Conservation (phyloP, 37 sponge, comb jelly and placozoan species). For the Haliclona indistincta region DNA sequence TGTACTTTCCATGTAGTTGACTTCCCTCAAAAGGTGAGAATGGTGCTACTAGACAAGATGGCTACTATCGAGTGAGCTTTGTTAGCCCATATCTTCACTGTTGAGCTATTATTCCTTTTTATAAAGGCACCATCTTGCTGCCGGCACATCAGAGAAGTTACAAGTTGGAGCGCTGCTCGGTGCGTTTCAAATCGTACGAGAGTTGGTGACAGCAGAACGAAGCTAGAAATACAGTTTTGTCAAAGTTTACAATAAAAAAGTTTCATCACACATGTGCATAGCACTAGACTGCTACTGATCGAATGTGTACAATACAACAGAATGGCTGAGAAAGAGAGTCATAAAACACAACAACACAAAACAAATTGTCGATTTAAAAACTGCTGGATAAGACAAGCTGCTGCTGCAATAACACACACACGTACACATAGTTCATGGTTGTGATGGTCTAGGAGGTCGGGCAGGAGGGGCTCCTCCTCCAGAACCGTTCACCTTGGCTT, state of each 20-base stretch:
- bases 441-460: not conserved
- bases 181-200: slow-evolving; percentile 89
- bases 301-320: not conserved
- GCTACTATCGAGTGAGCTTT: slow-evolving; percentile 83
- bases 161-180: slow-evolving; percentile 90
- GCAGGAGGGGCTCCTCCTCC: too few species aligned
- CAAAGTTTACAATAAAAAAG: not conserved
- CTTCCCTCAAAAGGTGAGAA: slow-evolving; percentile 79
- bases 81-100: not conserved
- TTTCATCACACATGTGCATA: slow-evolving; percentile 1
- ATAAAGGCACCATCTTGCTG: not conserved
- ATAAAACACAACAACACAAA: not conserved
- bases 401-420: not conserved
- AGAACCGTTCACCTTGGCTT: not conserved
- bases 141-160: slow-evolving; percentile 89
- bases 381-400: not conserved
- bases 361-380: too few species aligned
- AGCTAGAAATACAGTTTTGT: not conserved
- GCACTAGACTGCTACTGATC: too few species aligned
- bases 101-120: not conserved
- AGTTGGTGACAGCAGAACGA: slow-evolving; percentile 48
- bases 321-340: not conserved
- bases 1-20: slow-evolving; percentile 68
- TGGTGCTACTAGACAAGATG: slow-evolving; percentile 84
- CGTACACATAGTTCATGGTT: not conserved